These are phyloP conservation scores for Pimephales promelas DNA, from an alignment of 2,113 vertebrate species.

Conservation along the genomic window DNA sequence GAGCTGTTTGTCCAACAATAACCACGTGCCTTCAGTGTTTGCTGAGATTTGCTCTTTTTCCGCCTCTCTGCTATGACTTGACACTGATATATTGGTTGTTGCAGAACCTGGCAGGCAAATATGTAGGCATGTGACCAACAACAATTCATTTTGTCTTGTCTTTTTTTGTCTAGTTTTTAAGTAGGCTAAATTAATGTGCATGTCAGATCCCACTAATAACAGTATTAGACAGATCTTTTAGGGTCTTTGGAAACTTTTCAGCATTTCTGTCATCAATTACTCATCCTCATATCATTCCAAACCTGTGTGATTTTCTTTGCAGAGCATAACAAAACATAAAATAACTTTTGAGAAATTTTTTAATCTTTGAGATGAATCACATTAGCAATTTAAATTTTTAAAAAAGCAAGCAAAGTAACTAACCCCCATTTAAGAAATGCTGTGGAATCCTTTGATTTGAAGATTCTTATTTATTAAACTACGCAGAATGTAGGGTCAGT, in stretches of 20 bases:
- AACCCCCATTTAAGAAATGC: no score
- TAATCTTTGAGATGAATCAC: not conserved
- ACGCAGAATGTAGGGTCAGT: not conserved
- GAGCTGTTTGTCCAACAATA: constrained; percentile 29
- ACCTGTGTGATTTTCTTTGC: not conserved
- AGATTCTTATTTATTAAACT: not conserved
- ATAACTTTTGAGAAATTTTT: not conserved
- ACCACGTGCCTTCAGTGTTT: constrained; percentile 62
- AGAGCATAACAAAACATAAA: not conserved
- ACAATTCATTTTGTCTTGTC: constrained; percentile 33
- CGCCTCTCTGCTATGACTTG: constrained; percentile 55
- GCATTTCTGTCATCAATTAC: constrained; percentile 2
- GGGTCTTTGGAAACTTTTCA: constrained; percentile 45
- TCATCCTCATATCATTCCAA: not conserved
- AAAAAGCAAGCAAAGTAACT: no score
- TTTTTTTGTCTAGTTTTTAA: constrained; percentile 23
- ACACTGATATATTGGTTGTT: constrained; percentile 62
- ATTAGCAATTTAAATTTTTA: not conserved
- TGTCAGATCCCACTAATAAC: constrained; percentile 1
- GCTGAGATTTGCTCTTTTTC: constrained; percentile 59
- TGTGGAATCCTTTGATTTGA: not conserved
- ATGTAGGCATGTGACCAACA: constrained; percentile 57
- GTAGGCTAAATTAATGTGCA: constrained; percentile 20
- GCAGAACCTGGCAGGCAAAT: constrained; percentile 66
- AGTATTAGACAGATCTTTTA: constrained; percentile 52